Conservation (phyloP, 2,888 invertebrate species). For the Scaptodrosophila latifasciaeformis region DNA sequence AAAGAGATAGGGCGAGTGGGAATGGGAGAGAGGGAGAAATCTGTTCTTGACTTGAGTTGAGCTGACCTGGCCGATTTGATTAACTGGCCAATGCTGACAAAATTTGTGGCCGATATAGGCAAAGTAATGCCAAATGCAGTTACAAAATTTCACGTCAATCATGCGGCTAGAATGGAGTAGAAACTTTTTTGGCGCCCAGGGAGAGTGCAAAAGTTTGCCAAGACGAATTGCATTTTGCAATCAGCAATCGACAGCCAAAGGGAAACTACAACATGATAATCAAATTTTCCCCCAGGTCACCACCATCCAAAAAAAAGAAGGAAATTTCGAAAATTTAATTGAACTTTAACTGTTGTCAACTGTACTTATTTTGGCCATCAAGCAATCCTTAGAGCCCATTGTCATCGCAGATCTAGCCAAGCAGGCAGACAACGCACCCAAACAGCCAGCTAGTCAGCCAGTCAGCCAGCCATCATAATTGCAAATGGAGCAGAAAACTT, state of each 20-base stretch:
- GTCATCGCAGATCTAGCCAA: slow-evolving; percentile 21
- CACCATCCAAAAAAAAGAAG: slow-evolving; percentile 19
- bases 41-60: no score
- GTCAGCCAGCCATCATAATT: background rate
- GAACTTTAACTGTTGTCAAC: slow-evolving; percentile 50
- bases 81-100: no score
- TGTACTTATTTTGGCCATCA: background rate
- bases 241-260: slow-evolving; percentile 37
- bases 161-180: slow-evolving; percentile 20
- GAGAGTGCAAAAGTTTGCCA: slow-evolving; percentile 37
- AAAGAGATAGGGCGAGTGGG: no score
- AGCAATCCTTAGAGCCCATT: no score
- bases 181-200: slow-evolving; percentile 17
- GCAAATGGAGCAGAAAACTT: slow-evolving; percentile 15
- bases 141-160: slow-evolving; percentile 30
- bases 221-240: slow-evolving; percentile 59
- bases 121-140: background rate
- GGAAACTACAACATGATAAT: slow-evolving; percentile 29
- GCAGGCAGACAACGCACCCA: background rate
- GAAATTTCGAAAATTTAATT: slow-evolving; percentile 47
- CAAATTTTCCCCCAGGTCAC: slow-evolving; percentile 40
- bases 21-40: no score
- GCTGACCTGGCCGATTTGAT: no score
- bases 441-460: background rate
- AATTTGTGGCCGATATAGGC: no score